Conservation (phyloP, 2,113 vertebrate genomes). For the Prunella fulvescens region DNA sequence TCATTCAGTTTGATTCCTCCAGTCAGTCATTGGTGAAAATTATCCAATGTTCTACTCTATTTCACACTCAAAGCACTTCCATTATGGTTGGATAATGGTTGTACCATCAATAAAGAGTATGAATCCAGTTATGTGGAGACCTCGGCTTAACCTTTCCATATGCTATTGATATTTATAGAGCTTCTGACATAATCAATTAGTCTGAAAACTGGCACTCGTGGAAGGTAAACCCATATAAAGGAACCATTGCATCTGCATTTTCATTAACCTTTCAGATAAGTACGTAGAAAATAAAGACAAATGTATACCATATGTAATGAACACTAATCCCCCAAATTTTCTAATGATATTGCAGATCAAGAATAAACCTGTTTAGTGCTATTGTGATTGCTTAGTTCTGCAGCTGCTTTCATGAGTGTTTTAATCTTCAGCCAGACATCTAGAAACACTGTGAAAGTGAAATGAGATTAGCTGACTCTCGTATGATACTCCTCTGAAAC, state of each 20-base stretch:
- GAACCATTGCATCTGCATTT: constrained; percentile 45
- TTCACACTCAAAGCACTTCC: constrained; percentile 68
- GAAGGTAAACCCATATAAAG: constrained; percentile 52
- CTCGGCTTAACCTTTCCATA: constrained; percentile 63
- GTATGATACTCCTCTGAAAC: neutral
- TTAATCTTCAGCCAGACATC: neutral
- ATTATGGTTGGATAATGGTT: constrained; percentile 66
- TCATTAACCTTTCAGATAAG: constrained; percentile 55
- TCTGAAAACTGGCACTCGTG: constrained; percentile 47
- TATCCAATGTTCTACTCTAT: constrained; percentile 55
- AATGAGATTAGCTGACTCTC: neutral
- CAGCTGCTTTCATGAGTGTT: neutral
- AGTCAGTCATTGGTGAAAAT: constrained; percentile 15
- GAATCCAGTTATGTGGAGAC: constrained; percentile 56
- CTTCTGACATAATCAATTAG: constrained; percentile 71
- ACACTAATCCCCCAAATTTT: neutral
- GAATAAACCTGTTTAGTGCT: neutral
- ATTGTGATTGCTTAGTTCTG: neutral
- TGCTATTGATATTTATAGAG: constrained; percentile 74
- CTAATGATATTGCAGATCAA: constrained; percentile 13
- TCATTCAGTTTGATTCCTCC: neutral
- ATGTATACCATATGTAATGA: constrained; percentile 1
- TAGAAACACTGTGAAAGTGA: neutral
- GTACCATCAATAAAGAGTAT: constrained; percentile 65
- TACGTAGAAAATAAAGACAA: constrained; percentile 31